Evolutionary conservation across 1,140 invertebrate genomes (phyloP).

Genomic region (Drosophila subpulchrella): DNA sequence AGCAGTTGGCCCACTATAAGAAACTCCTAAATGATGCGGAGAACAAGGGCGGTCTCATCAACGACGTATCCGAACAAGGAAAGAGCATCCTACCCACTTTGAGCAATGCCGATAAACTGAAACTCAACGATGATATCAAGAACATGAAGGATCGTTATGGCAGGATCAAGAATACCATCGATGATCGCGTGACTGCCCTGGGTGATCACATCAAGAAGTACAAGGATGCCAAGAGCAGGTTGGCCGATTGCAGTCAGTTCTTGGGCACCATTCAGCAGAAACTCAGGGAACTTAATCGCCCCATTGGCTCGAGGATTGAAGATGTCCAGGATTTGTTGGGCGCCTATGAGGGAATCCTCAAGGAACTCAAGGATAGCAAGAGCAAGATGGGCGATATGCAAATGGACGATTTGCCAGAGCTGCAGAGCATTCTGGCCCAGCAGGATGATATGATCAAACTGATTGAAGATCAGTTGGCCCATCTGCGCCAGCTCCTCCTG

Average conservation of each 20-base stretch:
- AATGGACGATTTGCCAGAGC: conserved; percentile 89
- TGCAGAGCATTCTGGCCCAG: conserved; percentile 91
- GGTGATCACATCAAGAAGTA: conserved; percentile 91
- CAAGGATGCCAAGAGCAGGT: conserved; percentile 90
- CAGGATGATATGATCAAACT: conserved; percentile 93
- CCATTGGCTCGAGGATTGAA: conserved; percentile 93
- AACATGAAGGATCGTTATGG: conserved; percentile 91
- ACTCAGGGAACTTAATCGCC: conserved; percentile 92
- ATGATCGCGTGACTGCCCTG: conserved; percentile 90
- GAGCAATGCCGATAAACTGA: conserved; percentile 93
- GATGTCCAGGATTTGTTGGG: conserved; percentile 92
- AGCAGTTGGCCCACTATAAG: conserved; percentile 93
- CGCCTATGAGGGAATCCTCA: conserved; percentile 91
- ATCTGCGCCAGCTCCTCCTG: conserved; percentile 90
- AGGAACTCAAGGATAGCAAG: conserved; percentile 92
- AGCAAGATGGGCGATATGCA: conserved; percentile 91
- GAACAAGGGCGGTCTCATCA: conserved; percentile 89
- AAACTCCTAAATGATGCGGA: conserved; percentile 91
- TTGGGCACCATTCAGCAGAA: conserved; percentile 92
- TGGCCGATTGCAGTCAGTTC: conserved; percentile 92
- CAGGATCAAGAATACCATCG: conserved; percentile 90
- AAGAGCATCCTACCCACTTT: conserved; percentile 91
- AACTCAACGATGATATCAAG: conserved; percentile 91
- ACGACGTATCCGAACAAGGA: conserved; percentile 91
- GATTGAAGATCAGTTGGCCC: conserved; percentile 93